Percentiles rank a stretch among this genome's conserved stretches.
phyloP scores from a whole-genome alignment of 2,888 invertebrate genomes.

The Yponomeuta sedellus region DNA sequence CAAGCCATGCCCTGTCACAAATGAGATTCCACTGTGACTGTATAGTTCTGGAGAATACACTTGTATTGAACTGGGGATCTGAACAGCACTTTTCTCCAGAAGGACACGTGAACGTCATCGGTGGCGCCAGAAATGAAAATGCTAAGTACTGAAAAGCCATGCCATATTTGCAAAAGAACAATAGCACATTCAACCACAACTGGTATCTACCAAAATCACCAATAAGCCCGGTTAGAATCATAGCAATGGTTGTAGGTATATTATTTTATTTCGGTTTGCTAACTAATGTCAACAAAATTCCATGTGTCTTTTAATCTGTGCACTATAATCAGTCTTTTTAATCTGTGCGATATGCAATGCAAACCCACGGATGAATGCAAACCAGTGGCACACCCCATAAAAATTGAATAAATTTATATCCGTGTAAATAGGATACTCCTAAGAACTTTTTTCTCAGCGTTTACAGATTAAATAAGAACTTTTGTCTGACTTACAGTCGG shows the following conservation, averaged over 20 bases:
- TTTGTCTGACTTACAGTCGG: no score
- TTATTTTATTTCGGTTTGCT: no score
- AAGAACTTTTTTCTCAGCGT: no score
- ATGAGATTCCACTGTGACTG: constrained; percentile 86
- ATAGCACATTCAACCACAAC: constrained; percentile 80
- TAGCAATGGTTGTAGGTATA: background rate
- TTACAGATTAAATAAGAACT: no score
- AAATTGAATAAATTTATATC: no score
- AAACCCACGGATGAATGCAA: no score
- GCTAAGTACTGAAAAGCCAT: constrained; percentile 89
- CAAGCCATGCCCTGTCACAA: constrained; percentile 79
- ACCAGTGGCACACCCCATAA: no score
- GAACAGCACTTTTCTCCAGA: constrained; percentile 53
- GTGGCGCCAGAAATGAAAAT: constrained; percentile 86
- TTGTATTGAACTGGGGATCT: constrained; percentile 78
- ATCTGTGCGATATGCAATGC: no score
- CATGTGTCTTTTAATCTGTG: no score
- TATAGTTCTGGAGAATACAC: constrained; percentile 82
- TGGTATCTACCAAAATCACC: constrained; percentile 87
- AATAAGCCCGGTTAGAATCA: constrained; percentile 52
- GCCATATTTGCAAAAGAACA: constrained; percentile 85
- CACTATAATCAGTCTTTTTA: no score
- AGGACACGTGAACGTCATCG: constrained; percentile 74
- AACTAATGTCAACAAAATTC: no score
- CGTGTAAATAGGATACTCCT: no score